Base-by-base conservation (phyloP, 2,113 vertebrate genomes). In the Eudyptes chrysolophus region DNA sequence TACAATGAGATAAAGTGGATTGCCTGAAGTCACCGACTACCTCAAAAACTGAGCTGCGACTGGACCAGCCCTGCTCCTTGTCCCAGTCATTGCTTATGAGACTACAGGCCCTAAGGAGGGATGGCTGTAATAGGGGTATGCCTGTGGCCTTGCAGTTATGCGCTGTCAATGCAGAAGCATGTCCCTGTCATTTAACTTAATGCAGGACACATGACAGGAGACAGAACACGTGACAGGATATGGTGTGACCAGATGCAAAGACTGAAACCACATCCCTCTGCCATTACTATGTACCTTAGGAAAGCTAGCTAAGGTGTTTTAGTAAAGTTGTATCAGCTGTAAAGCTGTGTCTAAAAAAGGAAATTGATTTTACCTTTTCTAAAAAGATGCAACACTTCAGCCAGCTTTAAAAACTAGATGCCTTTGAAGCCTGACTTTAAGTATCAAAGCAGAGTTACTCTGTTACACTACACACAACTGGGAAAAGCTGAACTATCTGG, bases 401-500 rank as follows among this genome's bases (percentile, higher is more conserved):
- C 13, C 40, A 57, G 44, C 58, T 80, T 84, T 78, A 64, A 84
- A 42, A 84, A 34, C 18, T 9, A 38, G 65, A 38, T 40, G 38
- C 30, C 46, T 89, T 84, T 91, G 87, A 94, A 89, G 75, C 62
- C 74, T 16, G 19, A 36, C 27, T 52, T 66, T 19, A 60, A 60
- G 25, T 61, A 46, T 64, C 72, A 77, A 97, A 92, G 64, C 48
- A 40, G 69, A 82, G 52, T 54, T 81, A 36, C 40, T 46, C 84
- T 49, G 9, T 46, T 75, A 42, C 36, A 65, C 19, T 16, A n/a
- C 27, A 84, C 61, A 72, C 57, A 64, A 82, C 10, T 5, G 30
- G 80, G 54, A 82, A 93, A 94, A 96, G 20, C 84, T 83, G 46
- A 94, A 72, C 81, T 92, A 25, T 78, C 84, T 89, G 71, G 11